Base-by-base conservation (phyloP, 1,140 invertebrate species). In the Solenopsis fugax region DNA sequence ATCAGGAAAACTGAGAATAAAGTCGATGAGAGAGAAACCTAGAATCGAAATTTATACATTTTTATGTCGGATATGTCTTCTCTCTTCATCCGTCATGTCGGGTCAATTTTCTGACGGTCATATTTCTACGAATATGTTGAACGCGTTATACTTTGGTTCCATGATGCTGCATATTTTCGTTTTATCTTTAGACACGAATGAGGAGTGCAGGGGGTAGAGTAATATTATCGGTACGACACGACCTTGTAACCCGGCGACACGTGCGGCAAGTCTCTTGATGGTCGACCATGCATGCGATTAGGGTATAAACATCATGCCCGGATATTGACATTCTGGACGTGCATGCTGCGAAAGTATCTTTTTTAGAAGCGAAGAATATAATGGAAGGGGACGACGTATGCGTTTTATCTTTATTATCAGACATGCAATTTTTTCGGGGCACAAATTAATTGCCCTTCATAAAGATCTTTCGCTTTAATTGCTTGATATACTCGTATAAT, bases 231-330 rank as follows among this genome's bases (percentile, higher is more conserved):
- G 37, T 48, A 84, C n/a, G 41, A 34, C 41, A 84, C n/a, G 41
- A 34, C 41, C 80, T 84, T 84, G 69, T 24, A 73, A 9, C 24
- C 12, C 29, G n/a, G 37, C 13, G 34, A 82, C 37, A 60, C 71
- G 45, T 75, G 69, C 69, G 54, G 16, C 2, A 50, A 48, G 54
- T 75, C 69, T 60, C 69, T 84, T 37, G 69, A 2, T 75, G 24
- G 45, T 24, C 41, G 54, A 62, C 54, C 65, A 81, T 81, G 78
- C 80, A 73, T 73, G 69, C 54, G 67, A 84, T 73, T 84, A 48
- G 24, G 24, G 13, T 54, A 73, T 60, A 60, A 82, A 73, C 80
- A 13, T 81, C 21, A 54, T 48, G 41, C 4, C 18, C 24, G 24
- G 52, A 84, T 84, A 84, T 84, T 73, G 69, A 84, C 54, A 21